Conservation (phyloP, 1,140 invertebrate genomes). For the Drosophila nebulosa region DNA sequence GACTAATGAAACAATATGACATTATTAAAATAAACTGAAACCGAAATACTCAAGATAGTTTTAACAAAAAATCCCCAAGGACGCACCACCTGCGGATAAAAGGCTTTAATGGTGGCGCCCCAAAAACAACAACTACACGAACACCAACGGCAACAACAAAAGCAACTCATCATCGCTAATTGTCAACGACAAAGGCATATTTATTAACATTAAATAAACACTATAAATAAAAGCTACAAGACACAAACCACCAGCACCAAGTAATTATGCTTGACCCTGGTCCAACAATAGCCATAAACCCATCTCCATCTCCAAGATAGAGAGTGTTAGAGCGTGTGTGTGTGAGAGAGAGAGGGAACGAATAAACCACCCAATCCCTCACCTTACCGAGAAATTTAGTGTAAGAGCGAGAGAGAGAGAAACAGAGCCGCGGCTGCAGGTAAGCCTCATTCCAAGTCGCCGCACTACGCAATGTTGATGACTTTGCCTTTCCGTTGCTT, state of each 20-base stretch:
- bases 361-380: not conserved
- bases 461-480: conserved; percentile 53
- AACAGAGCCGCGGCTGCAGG: not conserved
- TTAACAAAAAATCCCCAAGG: conserved; percentile 24
- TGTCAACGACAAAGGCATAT: conserved; percentile 61
- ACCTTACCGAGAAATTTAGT: not conserved
- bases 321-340: not conserved
- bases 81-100: conserved; percentile 11
- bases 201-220: conserved; percentile 66
- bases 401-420: not conserved
- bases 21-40: conserved; percentile 40
- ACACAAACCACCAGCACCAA: conserved; percentile 30
- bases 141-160: conserved; percentile 8
- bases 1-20: conserved; percentile 60
- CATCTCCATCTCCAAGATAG: conserved; percentile 36
- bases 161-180: conserved; percentile 42
- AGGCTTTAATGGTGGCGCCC: conserved; percentile 37
- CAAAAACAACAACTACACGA: conserved; percentile 18
- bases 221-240: conserved; percentile 56
- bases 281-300: conserved; percentile 58
- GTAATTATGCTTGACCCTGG: conserved; percentile 78
- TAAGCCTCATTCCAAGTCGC: not conserved
- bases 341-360: not conserved
- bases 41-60: conserved; percentile 32
- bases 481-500: conserved; percentile 39